Evolutionary conservation across 2,888 invertebrate genomes (phyloP), one percentile per base, ranked within the genome.

Genomic region (Clitarchus hookeri): DNA sequence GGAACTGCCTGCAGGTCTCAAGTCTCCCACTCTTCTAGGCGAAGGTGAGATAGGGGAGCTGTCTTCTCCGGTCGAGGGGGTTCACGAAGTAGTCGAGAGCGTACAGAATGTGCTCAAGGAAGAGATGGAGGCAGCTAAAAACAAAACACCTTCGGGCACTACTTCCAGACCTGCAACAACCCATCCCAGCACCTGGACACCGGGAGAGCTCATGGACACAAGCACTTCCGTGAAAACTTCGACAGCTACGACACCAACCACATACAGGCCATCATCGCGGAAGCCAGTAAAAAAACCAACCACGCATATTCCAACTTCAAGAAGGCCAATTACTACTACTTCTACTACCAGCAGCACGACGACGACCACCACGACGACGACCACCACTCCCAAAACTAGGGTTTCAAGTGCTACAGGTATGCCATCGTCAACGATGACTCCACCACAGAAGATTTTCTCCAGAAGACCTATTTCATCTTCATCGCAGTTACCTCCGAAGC

Each of bases 101-200:
- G 97, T 97, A 0, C 97, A 97, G 90, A 96, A 94, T 90, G 97
- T 97, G 23, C 92, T 97, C 0, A 96, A 96, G 91, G 95, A 95
- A 85, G 96, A 97, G 92, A 94, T 96, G 91, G 95, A 95, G 88
- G 91, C 92, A 90, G 93, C 91, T 90, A 95, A 92, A 92, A 94
- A 92, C 88, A 91, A 93, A 90, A 90, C 92, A 90, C 89, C 92
- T 90, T 36, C 82, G 48, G 16, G 48, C 16, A 65, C 65, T n/a
- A n/a, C 65, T n/a, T n/a, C 65, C 65, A 65, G 6, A 27, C 54
- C 65, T 3, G 25, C 13, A 78, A 85, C 65, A 23, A 85, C 2
- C 19, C 85, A 79, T 8, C 26, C 16, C 27, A 84, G 80, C 48
- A 84, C 86, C 12, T 48, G 54, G 25, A 65, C 77, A 77, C n/a